Percentiles rank a stretch among this genome's conserved stretches.
Conservation (phyloP, 2,113 vertebrate species). For the Paracyprichromis sp. region DNA sequence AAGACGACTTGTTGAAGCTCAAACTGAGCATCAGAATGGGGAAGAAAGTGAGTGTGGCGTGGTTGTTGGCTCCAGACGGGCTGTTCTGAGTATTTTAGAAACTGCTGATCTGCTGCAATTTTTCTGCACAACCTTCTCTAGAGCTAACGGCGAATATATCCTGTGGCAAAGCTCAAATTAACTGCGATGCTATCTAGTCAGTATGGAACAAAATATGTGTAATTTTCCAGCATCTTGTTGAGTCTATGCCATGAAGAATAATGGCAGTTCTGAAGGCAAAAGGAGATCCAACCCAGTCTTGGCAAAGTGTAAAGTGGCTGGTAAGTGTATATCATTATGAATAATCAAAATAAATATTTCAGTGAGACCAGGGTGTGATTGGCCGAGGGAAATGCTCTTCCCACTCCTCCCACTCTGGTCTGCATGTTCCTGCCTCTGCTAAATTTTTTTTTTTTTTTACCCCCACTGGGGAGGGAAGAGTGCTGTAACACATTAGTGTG, state of each 20-base stretch:
- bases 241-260: not conserved
- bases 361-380: not conserved
- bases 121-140: not conserved
- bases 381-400: not conserved
- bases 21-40: not conserved
- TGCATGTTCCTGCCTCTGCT: not conserved
- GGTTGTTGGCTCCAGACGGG: fast-evolving
- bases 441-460: fast-evolving
- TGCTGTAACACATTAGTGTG: not conserved
- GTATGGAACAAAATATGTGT: not conserved
- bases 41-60: fast-evolving
- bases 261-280: not conserved
- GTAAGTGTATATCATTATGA: not conserved
- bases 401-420: not conserved
- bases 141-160: not conserved
- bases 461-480: not conserved
- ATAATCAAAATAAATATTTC: not conserved
- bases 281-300: not conserved
- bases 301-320: not conserved
- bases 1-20: not conserved
- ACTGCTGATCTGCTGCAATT: not conserved
- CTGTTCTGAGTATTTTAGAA: not conserved
- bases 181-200: not conserved
- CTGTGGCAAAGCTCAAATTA: not conserved
- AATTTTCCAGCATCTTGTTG: not conserved